A percentile compares a stretch with the other conserved stretches of the same genome.
Conservation (phyloP, 2,113 vertebrate genomes). For the Oncorhynchus tshawytscha region DNA sequence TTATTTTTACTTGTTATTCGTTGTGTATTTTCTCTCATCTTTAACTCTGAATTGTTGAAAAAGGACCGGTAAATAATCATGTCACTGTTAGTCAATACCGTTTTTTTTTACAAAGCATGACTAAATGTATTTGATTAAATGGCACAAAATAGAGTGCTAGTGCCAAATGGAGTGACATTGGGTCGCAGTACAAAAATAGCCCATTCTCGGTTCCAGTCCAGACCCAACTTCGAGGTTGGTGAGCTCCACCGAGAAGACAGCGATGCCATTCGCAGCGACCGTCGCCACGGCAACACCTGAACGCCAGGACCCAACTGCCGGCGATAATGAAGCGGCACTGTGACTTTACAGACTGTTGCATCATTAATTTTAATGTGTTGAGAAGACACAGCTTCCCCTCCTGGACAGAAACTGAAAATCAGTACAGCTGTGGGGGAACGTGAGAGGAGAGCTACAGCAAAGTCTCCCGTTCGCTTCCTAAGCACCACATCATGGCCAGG, state of each 20-base stretch:
- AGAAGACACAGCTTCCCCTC: constrained; percentile 29
- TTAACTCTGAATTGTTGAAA: too few species aligned
- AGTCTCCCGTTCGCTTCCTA: background rate
- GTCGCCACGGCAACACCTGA: constrained; percentile 57
- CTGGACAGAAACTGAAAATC: constrained; percentile 34
- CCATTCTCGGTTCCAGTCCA: constrained; percentile 34
- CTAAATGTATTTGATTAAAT: constrained; percentile 11
- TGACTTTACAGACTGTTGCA: constrained; percentile 48
- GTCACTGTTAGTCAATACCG: too few species aligned
- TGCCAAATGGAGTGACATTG: constrained; percentile 36
- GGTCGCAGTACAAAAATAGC: constrained; percentile 34
- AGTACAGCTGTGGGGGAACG: constrained; percentile 9
- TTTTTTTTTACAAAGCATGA: too few species aligned
- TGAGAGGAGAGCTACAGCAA: background rate
- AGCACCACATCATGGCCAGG: background rate
- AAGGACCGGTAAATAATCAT: too few species aligned
- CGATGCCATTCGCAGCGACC: constrained; percentile 19
- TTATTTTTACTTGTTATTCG: too few species aligned
- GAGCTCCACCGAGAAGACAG: constrained; percentile 51
- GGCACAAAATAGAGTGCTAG: constrained; percentile 58
- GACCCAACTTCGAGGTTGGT: constrained; percentile 23
- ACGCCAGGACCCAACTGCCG: constrained; percentile 45
- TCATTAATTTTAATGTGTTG: constrained; percentile 55
- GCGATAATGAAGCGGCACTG: constrained; percentile 55
- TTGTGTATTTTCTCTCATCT: too few species aligned